Base-by-base conservation (phyloP, 2,888 invertebrate genomes). In the Ormyrus labotus region DNA sequence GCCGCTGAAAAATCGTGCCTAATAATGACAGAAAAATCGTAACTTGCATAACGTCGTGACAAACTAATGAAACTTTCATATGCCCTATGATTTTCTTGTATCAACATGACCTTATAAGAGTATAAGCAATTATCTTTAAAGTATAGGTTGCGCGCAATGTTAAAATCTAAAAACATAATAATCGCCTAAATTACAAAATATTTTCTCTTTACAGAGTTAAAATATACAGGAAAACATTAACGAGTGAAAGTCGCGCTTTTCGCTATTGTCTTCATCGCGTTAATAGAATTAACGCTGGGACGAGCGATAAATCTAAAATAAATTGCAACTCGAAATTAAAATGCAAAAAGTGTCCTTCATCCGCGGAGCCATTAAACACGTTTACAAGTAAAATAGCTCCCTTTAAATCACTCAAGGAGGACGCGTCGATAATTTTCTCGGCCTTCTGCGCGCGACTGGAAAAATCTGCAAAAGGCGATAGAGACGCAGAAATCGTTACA, bases 401-500 rank as follows among this genome's bases (percentile, higher is more conserved):
- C 69, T 48, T 71, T 71, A 64, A 64, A 58, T 64, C 57, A 55
- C 53, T 70, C 55, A 5, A 55, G 50, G 11, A 68, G 57, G 53
- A 11, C 53, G 9, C 69, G 57, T 68, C 75, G 61, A 75, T 75
- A 75, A 75, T 68, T 58, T 64, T 47, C 74, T 19, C 65, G 2
- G 70, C 57, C 53, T 53, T 11, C 53, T 67, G 10, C 60, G 55
- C 19, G 19, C 8, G 51, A 5, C 48, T 9, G 53, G 55, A 68
- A 68, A 68, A 51, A 53, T 11, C n/a, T 34, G 0, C 13, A 47
- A 45, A 10, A 6, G 45, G 13, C 19, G 45, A 51, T 4, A 9
- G 65, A 69, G 63, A 77, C 70, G 70, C 77, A 64, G 70, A 64
- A 70, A 77, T 70, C 64, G 76, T 77, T 77, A 70, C 69, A 55